A percentile compares a stretch with the other conserved stretches of the same genome.
phyloP scores from a whole-genome alignment of 1,140 invertebrate genomes.

The Aphis gossypii region DNA sequence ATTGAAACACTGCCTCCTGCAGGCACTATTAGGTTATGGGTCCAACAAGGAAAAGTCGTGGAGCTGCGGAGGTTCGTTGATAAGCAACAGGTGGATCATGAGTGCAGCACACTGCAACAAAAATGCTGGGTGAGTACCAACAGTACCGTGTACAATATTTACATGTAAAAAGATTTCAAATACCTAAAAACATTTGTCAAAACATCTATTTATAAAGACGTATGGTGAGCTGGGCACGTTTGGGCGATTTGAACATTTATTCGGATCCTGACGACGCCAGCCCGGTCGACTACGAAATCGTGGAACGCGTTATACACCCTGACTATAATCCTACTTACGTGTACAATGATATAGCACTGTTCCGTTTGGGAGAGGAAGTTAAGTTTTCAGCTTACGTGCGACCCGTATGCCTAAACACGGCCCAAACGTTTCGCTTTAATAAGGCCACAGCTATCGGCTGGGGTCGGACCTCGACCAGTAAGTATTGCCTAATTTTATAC shows the following conservation, averaged over 20 bases:
- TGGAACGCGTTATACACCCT: constrained; percentile 64
- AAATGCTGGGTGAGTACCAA: constrained; percentile 55
- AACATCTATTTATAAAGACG: constrained; percentile 47
- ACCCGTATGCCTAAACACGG: constrained; percentile 65
- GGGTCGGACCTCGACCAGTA: constrained; percentile 63
- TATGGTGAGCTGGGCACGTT: constrained; percentile 59
- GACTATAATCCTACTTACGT: constrained; percentile 63
- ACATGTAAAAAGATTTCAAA: background rate
- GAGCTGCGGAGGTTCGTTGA: constrained; percentile 66
- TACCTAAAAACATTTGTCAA: background rate
- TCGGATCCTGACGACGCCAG: constrained; percentile 60
- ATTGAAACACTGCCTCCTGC: background rate
- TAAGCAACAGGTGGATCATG: constrained; percentile 66
- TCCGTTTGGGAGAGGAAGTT: constrained; percentile 65
- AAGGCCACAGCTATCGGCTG: constrained; percentile 67
- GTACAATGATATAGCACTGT: constrained; percentile 72
- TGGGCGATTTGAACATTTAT: constrained; percentile 62
- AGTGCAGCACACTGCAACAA: constrained; percentile 67
- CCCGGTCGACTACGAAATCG: constrained; percentile 59
- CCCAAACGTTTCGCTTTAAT: background rate
- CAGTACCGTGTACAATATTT: background rate
- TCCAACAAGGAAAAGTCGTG: constrained; percentile 33
- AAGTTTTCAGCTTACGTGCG: constrained; percentile 63
- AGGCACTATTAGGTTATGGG: constrained; percentile 62
- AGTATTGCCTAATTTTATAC: constrained; percentile 33